phyloP scores from a whole-genome alignment of 2,113 vertebrate species.

The Hemibagrus wyckioides region DNA sequence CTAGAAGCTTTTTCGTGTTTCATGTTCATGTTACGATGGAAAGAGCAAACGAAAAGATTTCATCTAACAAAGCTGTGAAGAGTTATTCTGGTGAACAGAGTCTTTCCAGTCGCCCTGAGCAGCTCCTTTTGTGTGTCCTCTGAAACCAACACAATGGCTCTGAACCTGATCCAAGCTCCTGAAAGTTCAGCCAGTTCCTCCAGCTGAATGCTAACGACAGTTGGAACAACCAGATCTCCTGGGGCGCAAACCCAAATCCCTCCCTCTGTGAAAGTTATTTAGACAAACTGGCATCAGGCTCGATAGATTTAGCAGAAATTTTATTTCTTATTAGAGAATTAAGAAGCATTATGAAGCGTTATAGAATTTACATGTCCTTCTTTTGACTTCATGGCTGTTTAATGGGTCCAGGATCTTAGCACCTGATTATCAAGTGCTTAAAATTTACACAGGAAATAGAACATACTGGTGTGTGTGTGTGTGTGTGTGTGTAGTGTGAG shows the following conservation, averaged over 20 bases:
- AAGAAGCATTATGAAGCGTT: neutral
- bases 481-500: neutral
- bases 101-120: neutral
- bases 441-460: too few relatives aligned
- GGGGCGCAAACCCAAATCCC: neutral
- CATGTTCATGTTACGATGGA: neutral
- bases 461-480: neutral
- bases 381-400: neutral
- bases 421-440: neutral
- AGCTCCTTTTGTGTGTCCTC: neutral
- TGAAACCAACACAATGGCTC: conserved; percentile 12
- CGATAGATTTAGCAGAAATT: neutral
- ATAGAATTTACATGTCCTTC: neutral
- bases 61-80: neutral
- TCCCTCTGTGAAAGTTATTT: neutral
- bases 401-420: neutral
- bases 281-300: neutral
- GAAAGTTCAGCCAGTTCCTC: neutral
- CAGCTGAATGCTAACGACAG: conserved; percentile 41
- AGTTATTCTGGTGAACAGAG: neutral
- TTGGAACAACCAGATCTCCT: conserved; percentile 21
- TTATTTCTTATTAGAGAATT: neutral
- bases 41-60: neutral
- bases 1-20: neutral
- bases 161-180: conserved; percentile 30